These are phyloP conservation scores for Ectobius pallidus DNA, from an alignment of 2,888 invertebrate species.

Conservation along the genomic window DNA sequence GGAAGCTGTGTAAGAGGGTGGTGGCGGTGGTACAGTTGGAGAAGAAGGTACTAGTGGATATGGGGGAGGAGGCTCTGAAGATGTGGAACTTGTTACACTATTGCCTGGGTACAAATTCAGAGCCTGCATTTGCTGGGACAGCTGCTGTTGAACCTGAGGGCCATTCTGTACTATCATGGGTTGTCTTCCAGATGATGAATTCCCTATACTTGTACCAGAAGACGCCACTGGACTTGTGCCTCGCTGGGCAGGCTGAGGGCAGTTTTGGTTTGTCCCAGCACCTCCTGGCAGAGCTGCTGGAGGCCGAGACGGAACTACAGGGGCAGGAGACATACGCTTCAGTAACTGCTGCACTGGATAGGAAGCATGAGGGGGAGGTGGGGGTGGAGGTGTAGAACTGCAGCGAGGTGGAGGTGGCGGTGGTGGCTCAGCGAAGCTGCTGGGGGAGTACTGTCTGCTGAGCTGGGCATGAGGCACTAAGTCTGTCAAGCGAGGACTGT, in stretches of 20 bases:
- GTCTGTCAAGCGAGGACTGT: conserved; percentile 79
- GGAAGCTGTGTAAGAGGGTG: conserved; percentile 83
- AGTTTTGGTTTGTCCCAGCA: conserved; percentile 49
- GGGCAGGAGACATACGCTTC: conserved; percentile 77
- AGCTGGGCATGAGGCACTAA: conserved; percentile 64
- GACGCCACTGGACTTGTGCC: conserved; percentile 76
- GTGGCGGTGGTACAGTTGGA: conserved; percentile 71
- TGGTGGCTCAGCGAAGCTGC: conserved; percentile 58
- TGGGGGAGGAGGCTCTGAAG: conserved; percentile 72
- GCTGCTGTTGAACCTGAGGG: conserved; percentile 82
- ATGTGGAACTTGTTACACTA: conserved; percentile 56
- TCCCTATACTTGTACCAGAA: conserved; percentile 47
- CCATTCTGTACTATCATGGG: conserved; percentile 85
- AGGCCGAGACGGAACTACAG: conserved; percentile 58
- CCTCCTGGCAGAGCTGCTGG: conserved; percentile 57
- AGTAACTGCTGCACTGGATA: conserved; percentile 65
- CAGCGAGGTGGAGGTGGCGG: conserved; percentile 68
- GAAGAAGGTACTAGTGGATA: conserved; percentile 64
- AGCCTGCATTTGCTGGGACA: conserved; percentile 88
- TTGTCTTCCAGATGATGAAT: conserved; percentile 62
- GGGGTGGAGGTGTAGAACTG: conserved; percentile 65
- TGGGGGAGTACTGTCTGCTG: conserved; percentile 75
- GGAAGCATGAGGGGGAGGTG: conserved; percentile 57
- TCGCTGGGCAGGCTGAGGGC: conserved; percentile 55
- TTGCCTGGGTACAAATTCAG: conserved; percentile 73